phyloP scores from a whole-genome alignment of 2,797 vertebrate genomes.

The Thaleichthys pacificus region DNA sequence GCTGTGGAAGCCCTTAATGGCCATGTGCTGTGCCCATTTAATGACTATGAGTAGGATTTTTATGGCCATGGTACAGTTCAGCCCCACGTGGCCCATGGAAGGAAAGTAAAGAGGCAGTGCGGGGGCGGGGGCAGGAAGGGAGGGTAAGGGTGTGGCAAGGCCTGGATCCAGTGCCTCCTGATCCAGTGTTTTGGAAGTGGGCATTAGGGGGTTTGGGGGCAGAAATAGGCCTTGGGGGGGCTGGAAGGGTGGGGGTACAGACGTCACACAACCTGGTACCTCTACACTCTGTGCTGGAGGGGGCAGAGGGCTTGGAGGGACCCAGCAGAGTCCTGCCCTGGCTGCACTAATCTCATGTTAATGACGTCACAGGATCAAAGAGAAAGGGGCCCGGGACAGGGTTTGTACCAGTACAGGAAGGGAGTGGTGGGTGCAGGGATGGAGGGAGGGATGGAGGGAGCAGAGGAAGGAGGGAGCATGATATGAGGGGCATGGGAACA shows the following conservation, averaged over 20 bases:
- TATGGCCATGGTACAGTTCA: slow-evolving; percentile 9
- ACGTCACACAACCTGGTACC: too few species aligned
- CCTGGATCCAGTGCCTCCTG: slow-evolving; percentile 19
- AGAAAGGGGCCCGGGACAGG: slow-evolving; percentile 26
- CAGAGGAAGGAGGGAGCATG: slow-evolving; percentile 30
- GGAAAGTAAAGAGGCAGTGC: not conserved
- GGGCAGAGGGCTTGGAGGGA: not conserved
- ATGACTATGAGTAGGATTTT: slow-evolving; percentile 18
- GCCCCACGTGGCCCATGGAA: not conserved
- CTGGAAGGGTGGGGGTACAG: not conserved
- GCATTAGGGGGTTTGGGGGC: too few species aligned
- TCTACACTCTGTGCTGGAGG: too few species aligned
- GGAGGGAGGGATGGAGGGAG: slow-evolving; percentile 7
- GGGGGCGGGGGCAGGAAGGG: not conserved
- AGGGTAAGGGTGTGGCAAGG: not conserved
- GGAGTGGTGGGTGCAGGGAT: not conserved
- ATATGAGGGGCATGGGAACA: slow-evolving; percentile 44
- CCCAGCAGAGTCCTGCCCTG: slow-evolving; percentile 8
- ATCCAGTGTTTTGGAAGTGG: slow-evolving; percentile 19
- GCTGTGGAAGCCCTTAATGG: slow-evolving; percentile 23
- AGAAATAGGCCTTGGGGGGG: too few species aligned
- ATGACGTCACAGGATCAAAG: slow-evolving; percentile 57
- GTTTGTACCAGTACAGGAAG: slow-evolving; percentile 35
- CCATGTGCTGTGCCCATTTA: slow-evolving; percentile 16
- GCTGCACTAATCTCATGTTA: slow-evolving; percentile 46